Evolutionary conservation across 2,888 invertebrate genomes (phyloP).

Genomic region (Hydrotaea cyrtoneurina): DNA sequence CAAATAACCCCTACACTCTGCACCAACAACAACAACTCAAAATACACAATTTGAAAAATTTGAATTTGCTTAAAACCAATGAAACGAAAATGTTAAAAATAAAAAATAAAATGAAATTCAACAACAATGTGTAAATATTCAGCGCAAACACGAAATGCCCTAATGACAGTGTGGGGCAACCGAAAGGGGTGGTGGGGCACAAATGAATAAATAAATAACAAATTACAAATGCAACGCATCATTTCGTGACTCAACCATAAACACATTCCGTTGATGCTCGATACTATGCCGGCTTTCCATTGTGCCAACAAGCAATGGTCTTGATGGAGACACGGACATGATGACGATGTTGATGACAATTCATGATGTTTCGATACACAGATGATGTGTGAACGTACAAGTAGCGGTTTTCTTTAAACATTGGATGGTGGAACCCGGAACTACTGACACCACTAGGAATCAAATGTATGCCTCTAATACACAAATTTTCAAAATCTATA

Average conservation of each 20-base stretch:
- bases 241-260: constrained; percentile 61
- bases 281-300: neutral
- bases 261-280: neutral
- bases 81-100: neutral
- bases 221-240: constrained; percentile 64
- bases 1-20: constrained; percentile 8
- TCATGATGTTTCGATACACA: neutral
- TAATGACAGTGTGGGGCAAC: neutral
- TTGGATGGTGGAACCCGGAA: too few relatives aligned
- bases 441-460: too few relatives aligned
- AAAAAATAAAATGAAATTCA: neutral
- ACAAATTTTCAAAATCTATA: too few relatives aligned
- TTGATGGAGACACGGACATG: too few relatives aligned
- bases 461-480: too few relatives aligned
- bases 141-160: constrained; percentile 56
- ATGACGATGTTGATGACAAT: neutral
- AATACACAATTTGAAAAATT: neutral
- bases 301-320: neutral
- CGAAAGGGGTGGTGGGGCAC: neutral
- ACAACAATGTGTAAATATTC: constrained; percentile 47
- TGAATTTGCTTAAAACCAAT: constrained; percentile 6
- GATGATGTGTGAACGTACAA: too few relatives aligned
- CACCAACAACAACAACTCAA: neutral
- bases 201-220: constrained; percentile 39
- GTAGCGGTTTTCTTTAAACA: too few relatives aligned